Conservation (phyloP, 2,797 vertebrate species). For the Synanceia verrucosa region DNA sequence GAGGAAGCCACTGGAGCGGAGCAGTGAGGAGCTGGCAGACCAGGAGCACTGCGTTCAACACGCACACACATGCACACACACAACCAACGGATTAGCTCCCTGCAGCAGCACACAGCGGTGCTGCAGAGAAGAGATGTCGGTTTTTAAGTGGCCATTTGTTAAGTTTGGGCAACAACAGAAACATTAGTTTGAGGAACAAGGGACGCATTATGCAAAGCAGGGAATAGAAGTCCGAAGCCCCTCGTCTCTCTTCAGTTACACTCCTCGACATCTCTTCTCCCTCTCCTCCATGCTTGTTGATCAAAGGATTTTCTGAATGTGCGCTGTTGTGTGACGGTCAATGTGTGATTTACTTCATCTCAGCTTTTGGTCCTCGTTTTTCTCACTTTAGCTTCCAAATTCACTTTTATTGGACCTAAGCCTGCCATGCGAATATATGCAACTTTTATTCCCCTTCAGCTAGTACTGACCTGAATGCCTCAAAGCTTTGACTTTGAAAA, state of each 20-base stretch:
- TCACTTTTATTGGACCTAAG: slow-evolving; percentile 34
- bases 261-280: slow-evolving; percentile 23
- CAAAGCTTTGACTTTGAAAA: too few species aligned
- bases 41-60: slow-evolving; percentile 44
- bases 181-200: slow-evolving; percentile 71
- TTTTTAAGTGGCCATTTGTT: slow-evolving; percentile 79
- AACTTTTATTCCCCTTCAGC: neutral
- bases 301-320: slow-evolving; percentile 59
- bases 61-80: slow-evolving; percentile 24
- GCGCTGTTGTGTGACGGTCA: slow-evolving; percentile 56
- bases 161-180: slow-evolving; percentile 69
- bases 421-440: slow-evolving; percentile 6
- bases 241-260: slow-evolving; percentile 35
- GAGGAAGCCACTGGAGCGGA: slow-evolving; percentile 72
- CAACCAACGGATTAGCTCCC: slow-evolving; percentile 66
- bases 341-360: slow-evolving; percentile 30
- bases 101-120: slow-evolving; percentile 53
- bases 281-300: slow-evolving; percentile 51
- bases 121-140: slow-evolving; percentile 71
- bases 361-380: slow-evolving; percentile 41
- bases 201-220: slow-evolving; percentile 69
- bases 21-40: slow-evolving; percentile 66
- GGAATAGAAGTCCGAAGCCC: slow-evolving; percentile 52
- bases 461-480: neutral
- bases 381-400: slow-evolving; percentile 51